These are phyloP conservation scores for Coecobrya sp. DNA, from an alignment of 2,888 invertebrate genomes.

Conservation along the genomic window DNA sequence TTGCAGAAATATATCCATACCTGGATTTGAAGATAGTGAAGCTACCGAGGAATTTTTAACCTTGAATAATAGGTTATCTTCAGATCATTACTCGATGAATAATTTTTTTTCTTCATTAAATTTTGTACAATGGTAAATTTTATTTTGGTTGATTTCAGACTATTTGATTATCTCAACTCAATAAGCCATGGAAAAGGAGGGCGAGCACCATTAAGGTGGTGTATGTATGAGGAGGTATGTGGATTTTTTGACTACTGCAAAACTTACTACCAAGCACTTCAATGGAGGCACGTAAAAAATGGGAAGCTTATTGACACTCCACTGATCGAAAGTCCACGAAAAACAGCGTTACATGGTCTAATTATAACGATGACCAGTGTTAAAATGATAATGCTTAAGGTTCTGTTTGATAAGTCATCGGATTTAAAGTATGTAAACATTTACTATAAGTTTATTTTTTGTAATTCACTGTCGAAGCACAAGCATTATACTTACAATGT, in stretches of 20 bases:
- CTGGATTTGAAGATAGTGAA: neutral
- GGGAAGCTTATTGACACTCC: neutral
- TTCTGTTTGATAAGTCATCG: neutral
- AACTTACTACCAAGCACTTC: neutral
- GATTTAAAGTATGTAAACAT: neutral
- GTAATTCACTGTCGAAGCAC: neutral
- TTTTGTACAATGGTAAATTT: neutral
- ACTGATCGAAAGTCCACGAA: neutral
- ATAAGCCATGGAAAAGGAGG: neutral
- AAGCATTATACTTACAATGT: no score
- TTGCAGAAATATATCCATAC: neutral
- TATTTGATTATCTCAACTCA: neutral
- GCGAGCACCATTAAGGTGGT: neutral
- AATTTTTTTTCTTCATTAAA: neutral
- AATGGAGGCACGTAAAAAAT: neutral
- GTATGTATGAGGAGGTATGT: neutral
- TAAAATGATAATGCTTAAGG: neutral
- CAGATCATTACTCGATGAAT: neutral
- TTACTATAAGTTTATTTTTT: neutral
- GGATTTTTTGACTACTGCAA: neutral
- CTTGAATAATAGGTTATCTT: neutral
- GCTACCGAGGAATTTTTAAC: slow-evolving; percentile 43
- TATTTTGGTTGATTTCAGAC: neutral
- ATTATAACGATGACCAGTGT: neutral
- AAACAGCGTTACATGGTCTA: neutral